Conservation (phyloP, 2,797 vertebrate species). For the Mallotus villosus region DNA sequence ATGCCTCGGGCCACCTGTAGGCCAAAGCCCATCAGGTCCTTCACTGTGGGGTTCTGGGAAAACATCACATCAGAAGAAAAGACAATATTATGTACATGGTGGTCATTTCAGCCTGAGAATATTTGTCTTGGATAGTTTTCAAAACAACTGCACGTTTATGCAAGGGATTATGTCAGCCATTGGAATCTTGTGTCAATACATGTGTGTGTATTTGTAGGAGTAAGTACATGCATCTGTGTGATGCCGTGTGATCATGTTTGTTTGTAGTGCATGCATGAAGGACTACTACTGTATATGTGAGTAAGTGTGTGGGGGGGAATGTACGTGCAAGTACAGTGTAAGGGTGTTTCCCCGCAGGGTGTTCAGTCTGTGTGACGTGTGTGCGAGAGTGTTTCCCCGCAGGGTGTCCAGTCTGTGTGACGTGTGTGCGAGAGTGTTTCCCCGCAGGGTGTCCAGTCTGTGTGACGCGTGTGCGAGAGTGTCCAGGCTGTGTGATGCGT, state of each 20-base stretch:
- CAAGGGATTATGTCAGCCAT: neutral
- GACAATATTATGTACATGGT: neutral
- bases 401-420: no score
- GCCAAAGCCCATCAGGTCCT: conserved; percentile 98
- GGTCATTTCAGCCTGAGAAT: neutral
- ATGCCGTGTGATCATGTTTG: neutral
- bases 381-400: no score
- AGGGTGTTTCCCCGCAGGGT: no score
- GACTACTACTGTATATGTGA: neutral
- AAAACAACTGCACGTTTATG: neutral
- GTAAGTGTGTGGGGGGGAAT: neutral
- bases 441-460: no score
- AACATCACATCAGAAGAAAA: conserved; percentile 21
- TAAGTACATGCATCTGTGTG: neutral
- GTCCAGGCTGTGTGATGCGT: no score
- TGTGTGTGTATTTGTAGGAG: neutral
- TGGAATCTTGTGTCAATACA: neutral
- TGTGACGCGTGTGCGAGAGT: no score
- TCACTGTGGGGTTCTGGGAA: conserved; percentile 94
- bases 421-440: no score
- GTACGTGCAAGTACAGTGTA: no score
- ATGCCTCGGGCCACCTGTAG: conserved; percentile 97
- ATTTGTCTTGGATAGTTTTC: neutral
- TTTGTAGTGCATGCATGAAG: neutral
- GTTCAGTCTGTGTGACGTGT: no score